Percentiles rank a stretch among this genome's conserved stretches.
Evolutionary conservation across 2,113 vertebrate species (phyloP).

Genomic region (Corvus moneduloides): DNA sequence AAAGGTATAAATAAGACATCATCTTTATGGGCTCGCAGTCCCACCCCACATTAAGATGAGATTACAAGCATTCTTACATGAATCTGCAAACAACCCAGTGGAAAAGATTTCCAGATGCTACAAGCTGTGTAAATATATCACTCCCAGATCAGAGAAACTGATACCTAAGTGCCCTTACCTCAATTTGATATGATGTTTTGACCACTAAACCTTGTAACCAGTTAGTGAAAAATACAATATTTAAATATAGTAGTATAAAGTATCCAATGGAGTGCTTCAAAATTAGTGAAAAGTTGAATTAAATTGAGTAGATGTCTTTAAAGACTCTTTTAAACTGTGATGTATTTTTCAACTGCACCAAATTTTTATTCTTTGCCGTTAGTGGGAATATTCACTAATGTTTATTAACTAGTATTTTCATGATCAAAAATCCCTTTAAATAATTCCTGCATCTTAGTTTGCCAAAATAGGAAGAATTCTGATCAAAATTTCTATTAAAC

Average conservation of each 20-base stretch:
- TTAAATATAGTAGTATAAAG: neutral
- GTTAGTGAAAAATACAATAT: neutral
- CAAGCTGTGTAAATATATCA: neutral
- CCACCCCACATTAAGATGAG: neutral
- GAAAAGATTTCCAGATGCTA: neutral
- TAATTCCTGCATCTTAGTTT: neutral
- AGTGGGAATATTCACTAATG: neutral
- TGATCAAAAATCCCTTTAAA: constrained; percentile 7
- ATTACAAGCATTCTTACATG: neutral
- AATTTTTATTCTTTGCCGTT: neutral
- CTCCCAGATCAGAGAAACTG: neutral
- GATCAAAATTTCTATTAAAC: neutral
- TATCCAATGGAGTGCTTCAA: rapidly evolving
- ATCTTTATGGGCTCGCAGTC: neutral
- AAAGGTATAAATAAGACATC: neutral
- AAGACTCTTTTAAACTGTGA: neutral
- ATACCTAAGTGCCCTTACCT: neutral
- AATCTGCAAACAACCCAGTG: neutral
- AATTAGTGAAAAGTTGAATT: neutral
- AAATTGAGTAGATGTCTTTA: neutral
- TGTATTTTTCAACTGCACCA: neutral
- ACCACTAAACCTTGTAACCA: neutral
- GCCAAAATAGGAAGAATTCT: neutral
- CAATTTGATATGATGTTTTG: neutral
- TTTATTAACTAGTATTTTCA: constrained; percentile 6